These are phyloP conservation scores for Centropristis striata DNA, from an alignment of 2,113 vertebrate genomes.

Conservation along the genomic window DNA sequence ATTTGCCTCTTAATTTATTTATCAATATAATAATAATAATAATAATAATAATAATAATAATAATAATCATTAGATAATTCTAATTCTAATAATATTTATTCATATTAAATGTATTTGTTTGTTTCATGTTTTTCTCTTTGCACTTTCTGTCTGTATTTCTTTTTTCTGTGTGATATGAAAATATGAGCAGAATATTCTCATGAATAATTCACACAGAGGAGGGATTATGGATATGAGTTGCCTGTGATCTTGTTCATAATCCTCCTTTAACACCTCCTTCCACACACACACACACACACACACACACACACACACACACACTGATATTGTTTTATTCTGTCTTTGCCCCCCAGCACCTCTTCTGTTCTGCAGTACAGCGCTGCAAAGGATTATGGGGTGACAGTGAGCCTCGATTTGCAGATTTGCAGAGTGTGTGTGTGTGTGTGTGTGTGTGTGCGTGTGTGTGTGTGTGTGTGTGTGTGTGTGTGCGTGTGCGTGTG, in stretches of 20 bases:
- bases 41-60: too few relatives aligned
- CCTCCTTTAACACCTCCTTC: conserved; percentile 38
- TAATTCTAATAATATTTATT: too few relatives aligned
- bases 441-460: conserved; percentile 32
- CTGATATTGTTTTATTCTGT: too few relatives aligned
- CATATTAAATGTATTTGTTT: too few relatives aligned
- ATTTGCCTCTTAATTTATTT: too few relatives aligned
- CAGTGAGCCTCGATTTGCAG: too few relatives aligned
- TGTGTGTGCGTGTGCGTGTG: conserved; percentile 2
- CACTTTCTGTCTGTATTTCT: conserved; percentile 58
- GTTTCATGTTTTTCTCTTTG: too few relatives aligned
- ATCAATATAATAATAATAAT: too few relatives aligned
- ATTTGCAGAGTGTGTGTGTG: not conserved
- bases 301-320: conserved; percentile 5
- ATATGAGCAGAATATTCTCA: not conserved
- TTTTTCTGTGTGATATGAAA: conserved; percentile 1
- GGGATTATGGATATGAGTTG: conserved; percentile 34
- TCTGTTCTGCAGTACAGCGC: conserved; percentile 20
- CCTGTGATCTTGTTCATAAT: conserved; percentile 35
- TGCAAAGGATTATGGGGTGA: conserved; percentile 50
- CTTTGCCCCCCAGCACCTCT: conserved; percentile 1
- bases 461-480: conserved; percentile 12
- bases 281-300: conserved; percentile 18
- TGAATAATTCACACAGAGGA: conserved; percentile 54
- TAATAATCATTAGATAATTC: too few relatives aligned